Evolutionary conservation across 2,888 invertebrate species (phyloP), one percentile per base, ranked within the genome.

Genomic region (Nemapogon koenigi): DNA sequence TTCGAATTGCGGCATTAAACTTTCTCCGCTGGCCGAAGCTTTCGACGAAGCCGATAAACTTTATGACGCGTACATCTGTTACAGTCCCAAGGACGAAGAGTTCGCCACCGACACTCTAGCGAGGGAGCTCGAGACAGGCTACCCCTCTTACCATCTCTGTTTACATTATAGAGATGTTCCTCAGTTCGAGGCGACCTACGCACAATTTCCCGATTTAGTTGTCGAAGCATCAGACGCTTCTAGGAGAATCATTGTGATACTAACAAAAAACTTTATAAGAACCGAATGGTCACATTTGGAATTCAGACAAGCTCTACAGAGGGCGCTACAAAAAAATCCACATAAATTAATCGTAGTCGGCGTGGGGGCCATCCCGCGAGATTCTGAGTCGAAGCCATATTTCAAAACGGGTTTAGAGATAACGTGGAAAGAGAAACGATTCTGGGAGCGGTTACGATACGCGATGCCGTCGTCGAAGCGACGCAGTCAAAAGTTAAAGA

Each of bases 271-370:
- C 70, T 93, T 95, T 71, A 81, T 96, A 51, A 86, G 89, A 62
- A 94, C 94, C 37, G 95, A 96, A 62, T 97, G 96, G 96, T 89
- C 91, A 47, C 87, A 92, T 50, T 86, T 89, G 63, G 95, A 96
- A 61, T 89, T 96, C 61, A 88, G 94, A 44, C 90, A 91, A 52
- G 94, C 94, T 32, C 83, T 95, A 52, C 94, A 93, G 72, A 91
- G 92, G 64, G 90, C 94, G 26, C 80, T 94, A 44, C 86, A 90
- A 52, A 91, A 90, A 30, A 82, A 91, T 50, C 87, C 90, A 50
- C 88, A 90, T 63, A 92, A 94, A 68, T 79, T 96, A 66, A 90
- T 97, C 53, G 86, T 96, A 53, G 85, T 97, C 47, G 85, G 87
- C 48, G 87, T 88, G 41, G 85, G 91, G 44, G 85, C 87, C 43